Evolutionary conservation across 2,888 invertebrate species (phyloP), one percentile per base, ranked within the genome.

Genomic region (Brachynemurus nebulosus): DNA sequence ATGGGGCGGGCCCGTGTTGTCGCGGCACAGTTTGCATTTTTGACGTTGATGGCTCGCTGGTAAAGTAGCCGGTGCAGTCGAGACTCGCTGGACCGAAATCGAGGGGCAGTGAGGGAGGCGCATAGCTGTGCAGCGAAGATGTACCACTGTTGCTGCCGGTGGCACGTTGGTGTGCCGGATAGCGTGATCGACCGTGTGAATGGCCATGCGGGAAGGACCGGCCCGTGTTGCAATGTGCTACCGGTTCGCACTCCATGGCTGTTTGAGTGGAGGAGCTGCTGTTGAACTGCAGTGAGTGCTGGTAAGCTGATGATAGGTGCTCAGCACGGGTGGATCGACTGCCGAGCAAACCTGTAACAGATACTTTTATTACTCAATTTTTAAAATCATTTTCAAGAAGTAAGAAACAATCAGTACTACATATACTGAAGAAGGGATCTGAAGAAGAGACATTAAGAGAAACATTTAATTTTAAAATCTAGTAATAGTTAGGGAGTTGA

Each of bases 161-260:
- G 58, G 53, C 40, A 46, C 50, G 40, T 48, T 49, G 53, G 54
- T 59, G 58, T 50, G 52, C 53, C 41, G 55, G 55, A 48, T 56
- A 57, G 42, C 56, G 54, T 19, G 37, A 38, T 6, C 41, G 39
- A 30, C 30, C 30, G 45, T 47, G 47, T 47, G 45, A 39, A 43
- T 49, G 44, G 41, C 44, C 45, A 45, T 47, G 47, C 42, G 47
- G 45, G 40, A 46, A 42, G 40, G 42, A 42, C 47, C 40, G 50
- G 46, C 54, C 54, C 47, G 59, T 54, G 49, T 12, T 37, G 20
- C 20, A 19, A 18, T 56, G 47, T 62, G 57, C 36, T 68, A 67
- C 47, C 51, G 78, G 76, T 61, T 82, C 81, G 69, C 86, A 88
- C 57, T 88, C 86, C 81, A 86, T 88, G 53, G 53, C 42, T 16